phyloP scores from a whole-genome alignment of 2,888 invertebrate genomes.

The Cerastoderma edule region DNA sequence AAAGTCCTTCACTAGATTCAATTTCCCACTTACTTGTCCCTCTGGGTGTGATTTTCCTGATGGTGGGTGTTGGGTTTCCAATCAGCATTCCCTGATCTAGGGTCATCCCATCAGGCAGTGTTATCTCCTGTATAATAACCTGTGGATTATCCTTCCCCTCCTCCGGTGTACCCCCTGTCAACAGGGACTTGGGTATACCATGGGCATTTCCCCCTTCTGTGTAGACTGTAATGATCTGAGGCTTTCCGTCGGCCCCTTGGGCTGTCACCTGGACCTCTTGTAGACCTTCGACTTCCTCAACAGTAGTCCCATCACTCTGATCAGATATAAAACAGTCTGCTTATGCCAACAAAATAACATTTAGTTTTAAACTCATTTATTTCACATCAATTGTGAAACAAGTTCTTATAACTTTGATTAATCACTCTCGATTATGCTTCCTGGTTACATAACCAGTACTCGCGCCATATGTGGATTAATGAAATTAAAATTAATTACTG shows the following conservation, averaged over 20 bases:
- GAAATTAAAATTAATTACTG: too few species aligned
- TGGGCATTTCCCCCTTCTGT: slow-evolving; percentile 38
- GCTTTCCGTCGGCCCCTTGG: slow-evolving; percentile 34
- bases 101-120: slow-evolving; percentile 53
- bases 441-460: too few species aligned
- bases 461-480: too few species aligned
- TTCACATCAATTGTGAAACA: too few species aligned
- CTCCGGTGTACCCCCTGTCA: slow-evolving; percentile 15
- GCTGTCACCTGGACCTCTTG: slow-evolving; percentile 47
- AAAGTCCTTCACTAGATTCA: too few species aligned
- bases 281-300: slow-evolving; percentile 42
- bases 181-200: slow-evolving; percentile 40
- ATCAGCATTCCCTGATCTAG: slow-evolving; percentile 48
- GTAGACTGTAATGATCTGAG: slow-evolving; percentile 58
- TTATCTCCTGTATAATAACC: slow-evolving; percentile 58
- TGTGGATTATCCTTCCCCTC: slow-evolving; percentile 36
- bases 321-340: too few species aligned
- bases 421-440: too few species aligned
- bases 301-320: slow-evolving; percentile 27
- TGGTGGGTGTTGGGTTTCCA: slow-evolving; percentile 30
- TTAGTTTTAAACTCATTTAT: too few species aligned
- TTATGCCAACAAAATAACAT: too few species aligned
- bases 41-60: slow-evolving; percentile 49
- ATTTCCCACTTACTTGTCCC: slow-evolving; percentile 52
- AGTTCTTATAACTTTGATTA: too few species aligned